These are phyloP conservation scores for Parapsyche elsis DNA, from an alignment of 1,140 invertebrate species.

Conservation along the genomic window DNA sequence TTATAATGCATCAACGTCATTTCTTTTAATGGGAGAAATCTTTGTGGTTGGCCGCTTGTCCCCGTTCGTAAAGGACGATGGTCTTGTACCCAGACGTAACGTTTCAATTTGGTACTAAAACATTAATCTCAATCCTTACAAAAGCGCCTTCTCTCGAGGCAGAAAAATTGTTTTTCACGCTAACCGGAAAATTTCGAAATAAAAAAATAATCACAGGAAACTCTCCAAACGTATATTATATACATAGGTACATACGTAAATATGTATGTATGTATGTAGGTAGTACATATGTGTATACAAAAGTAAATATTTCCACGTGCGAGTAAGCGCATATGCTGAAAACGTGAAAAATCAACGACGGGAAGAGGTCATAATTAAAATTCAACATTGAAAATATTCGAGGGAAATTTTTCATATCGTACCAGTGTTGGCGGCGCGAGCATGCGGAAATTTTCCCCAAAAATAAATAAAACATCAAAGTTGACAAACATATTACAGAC, in stretches of 20 bases:
- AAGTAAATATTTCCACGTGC: conserved; percentile 9
- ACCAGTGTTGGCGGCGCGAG: background rate
- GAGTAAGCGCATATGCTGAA: background rate
- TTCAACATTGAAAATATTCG: conserved; percentile 37
- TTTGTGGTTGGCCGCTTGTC: conserved; percentile 5
- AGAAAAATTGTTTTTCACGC: conserved; percentile 35
- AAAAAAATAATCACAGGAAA: background rate
- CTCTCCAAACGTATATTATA: background rate
- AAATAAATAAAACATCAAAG: conserved; percentile 29
- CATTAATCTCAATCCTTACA: conserved; percentile 43
- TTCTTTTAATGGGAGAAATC: conserved; percentile 10
- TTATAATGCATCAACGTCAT: conserved; percentile 32
- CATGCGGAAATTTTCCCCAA: conserved; percentile 1
- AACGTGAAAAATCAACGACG: conserved; percentile 21
- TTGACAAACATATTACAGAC: conserved; percentile 13
- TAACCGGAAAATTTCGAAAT: background rate
- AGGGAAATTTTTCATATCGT: conserved; percentile 2
- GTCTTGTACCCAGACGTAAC: conserved; percentile 21
- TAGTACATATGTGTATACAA: background rate
- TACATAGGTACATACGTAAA: background rate
- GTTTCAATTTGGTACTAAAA: conserved; percentile 43
- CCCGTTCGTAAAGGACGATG: conserved; percentile 22
- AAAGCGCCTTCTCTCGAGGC: conserved; percentile 21
- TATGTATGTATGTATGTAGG: background rate
- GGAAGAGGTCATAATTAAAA: conserved; percentile 23